Base-by-base conservation (phyloP, 1,140 invertebrate species). In the Dreissena rostriformis region DNA sequence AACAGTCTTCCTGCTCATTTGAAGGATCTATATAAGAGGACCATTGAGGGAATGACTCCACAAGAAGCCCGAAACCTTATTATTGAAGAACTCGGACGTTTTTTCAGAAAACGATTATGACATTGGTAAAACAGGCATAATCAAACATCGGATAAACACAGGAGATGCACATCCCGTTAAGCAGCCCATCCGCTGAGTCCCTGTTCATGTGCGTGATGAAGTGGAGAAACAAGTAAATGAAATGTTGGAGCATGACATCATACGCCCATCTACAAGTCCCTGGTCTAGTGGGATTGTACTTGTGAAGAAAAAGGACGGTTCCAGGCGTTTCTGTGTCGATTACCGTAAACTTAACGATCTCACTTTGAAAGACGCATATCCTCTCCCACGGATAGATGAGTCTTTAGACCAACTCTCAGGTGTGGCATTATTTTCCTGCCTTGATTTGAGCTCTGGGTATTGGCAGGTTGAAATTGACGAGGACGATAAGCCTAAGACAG, bases 211-310 rank as follows among this genome's bases (percentile, higher is more conserved):
- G 74, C n/a, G 61, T n/a, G 49, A 39, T 7, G 74, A 80, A 52
- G 76, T 75, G 15, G 61, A 79, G 14, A 68, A 29, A 49, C 75
- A 84, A 28, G 17, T 84, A 49, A 67, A 66, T 15, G 53, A 86
- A 28, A 86, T 94, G 66, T 87, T 91, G 26, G 28, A 81, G 14
- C 82, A 91, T 73, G 93, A 92, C 49, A 88, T 93, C 24, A 92
- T 94, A 49, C 66, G 83, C 66, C 88, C 89, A 61, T 61, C 57
- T n/a, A 61, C 57, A n/a, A 61, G 57, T 24, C 11, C 57, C 17
- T 61, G 57, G 11, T 39, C 39, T 39, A 39, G 39, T 39, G 2
- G 39, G 8, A 39, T 39, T 39, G 39, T 39, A 39, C 39, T 39
- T 39, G 8, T 5, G 8, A 39, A 39, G 39, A 39, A 39, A 39